Evolutionary conservation across 1,140 invertebrate species (phyloP).

Genomic region (Aphelenchoides besseyi): DNA sequence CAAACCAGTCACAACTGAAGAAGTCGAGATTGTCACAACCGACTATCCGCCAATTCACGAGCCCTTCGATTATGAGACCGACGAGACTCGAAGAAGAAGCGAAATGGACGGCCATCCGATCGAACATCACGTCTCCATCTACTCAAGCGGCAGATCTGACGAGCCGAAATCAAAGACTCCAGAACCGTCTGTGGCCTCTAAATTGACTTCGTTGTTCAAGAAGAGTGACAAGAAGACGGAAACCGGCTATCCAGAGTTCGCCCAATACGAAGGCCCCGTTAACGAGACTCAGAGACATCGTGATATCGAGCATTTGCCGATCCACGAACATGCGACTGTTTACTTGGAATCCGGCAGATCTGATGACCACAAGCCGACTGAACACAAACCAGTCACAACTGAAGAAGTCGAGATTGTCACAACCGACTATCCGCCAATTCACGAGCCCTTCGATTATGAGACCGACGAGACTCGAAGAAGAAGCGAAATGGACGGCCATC

Average conservation of each 20-base stretch:
- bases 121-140: neutral
- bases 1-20: neutral
- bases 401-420: neutral
- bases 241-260: conserved; percentile 16
- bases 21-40: neutral
- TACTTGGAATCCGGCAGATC: neutral
- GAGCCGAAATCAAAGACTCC: neutral
- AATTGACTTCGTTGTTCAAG: no score
- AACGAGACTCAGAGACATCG: neutral
- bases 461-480: neutral
- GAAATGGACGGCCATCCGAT: neutral
- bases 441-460: neutral
- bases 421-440: neutral
- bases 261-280: neutral
- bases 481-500: conserved; percentile 12
- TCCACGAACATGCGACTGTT: neutral
- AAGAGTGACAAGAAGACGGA: neutral
- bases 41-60: neutral
- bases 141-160: neutral
- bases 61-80: neutral
- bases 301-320: neutral
- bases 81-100: neutral
- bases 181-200: no score
- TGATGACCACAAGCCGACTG: neutral
- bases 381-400: neutral